A percentile compares a stretch with the other conserved stretches of the same genome.
These are phyloP conservation scores for Drosophila repleta DNA, from an alignment of 1,140 invertebrate species.

Conservation along the genomic window DNA sequence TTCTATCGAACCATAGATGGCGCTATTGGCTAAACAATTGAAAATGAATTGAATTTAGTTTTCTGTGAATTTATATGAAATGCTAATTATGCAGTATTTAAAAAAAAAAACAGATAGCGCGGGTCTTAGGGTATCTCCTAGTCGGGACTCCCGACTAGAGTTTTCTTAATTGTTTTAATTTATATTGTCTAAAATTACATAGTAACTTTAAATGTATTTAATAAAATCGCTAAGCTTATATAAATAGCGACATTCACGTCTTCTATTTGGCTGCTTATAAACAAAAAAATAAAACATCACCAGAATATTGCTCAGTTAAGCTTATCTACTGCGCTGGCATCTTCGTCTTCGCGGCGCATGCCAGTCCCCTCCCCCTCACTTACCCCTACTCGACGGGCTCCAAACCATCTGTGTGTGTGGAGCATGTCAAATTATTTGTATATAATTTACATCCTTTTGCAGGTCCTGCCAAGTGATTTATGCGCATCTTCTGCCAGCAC, in stretches of 20 bases:
- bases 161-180: no score
- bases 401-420: slow-evolving; percentile 33
- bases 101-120: no score
- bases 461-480: slow-evolving; percentile 65
- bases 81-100: no score
- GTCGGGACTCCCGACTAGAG: no score
- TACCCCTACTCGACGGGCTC: slow-evolving; percentile 22
- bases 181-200: no score
- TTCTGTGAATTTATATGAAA: no score
- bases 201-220: no score
- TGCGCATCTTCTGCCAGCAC: slow-evolving; percentile 55
- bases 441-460: slow-evolving; percentile 81
- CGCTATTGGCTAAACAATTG: no score
- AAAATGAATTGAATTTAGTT: no score
- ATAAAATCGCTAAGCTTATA: no score
- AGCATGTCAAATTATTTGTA: slow-evolving; percentile 81
- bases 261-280: not conserved
- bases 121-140: no score
- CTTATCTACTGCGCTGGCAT: slow-evolving; percentile 70
- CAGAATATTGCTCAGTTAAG: slow-evolving; percentile 38
- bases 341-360: slow-evolving; percentile 38
- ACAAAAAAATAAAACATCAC: slow-evolving; percentile 15
- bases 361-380: slow-evolving; percentile 19
- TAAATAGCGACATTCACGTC: not conserved
- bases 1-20: no score